A percentile compares a stretch with the other conserved stretches of the same genome.
phyloP scores from a whole-genome alignment of 2,113 vertebrate genomes.

The Arizona elegans region DNA sequence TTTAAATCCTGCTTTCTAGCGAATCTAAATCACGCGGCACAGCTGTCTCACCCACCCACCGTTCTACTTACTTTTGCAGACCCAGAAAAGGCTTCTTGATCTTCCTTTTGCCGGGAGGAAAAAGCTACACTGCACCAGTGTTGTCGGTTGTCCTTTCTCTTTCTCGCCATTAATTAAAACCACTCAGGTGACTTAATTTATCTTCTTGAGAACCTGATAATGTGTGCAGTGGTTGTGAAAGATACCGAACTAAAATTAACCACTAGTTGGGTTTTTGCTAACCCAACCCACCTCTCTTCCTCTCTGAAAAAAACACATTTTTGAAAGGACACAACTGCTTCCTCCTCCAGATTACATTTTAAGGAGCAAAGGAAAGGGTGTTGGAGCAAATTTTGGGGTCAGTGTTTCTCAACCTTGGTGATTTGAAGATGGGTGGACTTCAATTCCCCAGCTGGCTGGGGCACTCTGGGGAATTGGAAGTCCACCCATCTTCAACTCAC shows the following conservation, averaged over 20 bases:
- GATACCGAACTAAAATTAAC: neutral
- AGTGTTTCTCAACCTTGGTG: no score
- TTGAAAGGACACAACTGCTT: neutral
- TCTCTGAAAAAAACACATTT: neutral
- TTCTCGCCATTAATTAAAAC: neutral
- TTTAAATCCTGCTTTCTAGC: no score
- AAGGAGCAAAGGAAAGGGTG: neutral
- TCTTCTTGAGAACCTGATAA: neutral
- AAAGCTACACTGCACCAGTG: neutral
- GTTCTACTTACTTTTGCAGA: no score
- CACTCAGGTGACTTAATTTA: neutral
- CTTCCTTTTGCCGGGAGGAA: neutral
- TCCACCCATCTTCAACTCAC: neutral
- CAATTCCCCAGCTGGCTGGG: neutral
- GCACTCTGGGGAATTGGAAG: neutral
- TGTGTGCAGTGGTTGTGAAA: neutral
- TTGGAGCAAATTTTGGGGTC: neutral
- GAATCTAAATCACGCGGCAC: no score
- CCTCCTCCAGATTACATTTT: neutral
- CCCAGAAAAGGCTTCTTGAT: no score
- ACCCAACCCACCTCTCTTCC: neutral
- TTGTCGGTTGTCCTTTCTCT: neutral
- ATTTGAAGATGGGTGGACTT: neutral
- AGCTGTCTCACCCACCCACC: no score
- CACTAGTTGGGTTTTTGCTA: no score